Evolutionary conservation across 2,888 invertebrate genomes (phyloP).

Genomic region (Agrochola macilenta): DNA sequence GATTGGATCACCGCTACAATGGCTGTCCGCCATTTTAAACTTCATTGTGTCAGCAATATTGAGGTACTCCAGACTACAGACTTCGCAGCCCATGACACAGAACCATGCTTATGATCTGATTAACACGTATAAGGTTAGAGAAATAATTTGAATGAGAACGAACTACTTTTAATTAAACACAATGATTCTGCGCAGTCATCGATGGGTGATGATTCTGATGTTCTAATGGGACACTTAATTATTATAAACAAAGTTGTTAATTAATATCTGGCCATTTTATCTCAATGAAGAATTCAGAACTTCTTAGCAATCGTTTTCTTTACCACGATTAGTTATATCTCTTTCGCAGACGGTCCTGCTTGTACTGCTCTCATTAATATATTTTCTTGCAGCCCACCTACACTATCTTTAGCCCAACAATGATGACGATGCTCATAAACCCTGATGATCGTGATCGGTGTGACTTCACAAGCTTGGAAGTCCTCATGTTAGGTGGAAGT

Average conservation of each 20-base stretch:
- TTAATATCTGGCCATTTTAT: not conserved
- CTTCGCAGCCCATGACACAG: slow-evolving; percentile 75
- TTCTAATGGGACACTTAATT: not conserved
- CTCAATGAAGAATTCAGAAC: not conserved
- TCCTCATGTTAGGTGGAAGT: slow-evolving; percentile 77
- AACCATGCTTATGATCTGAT: slow-evolving; percentile 80
- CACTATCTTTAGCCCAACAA: slow-evolving; percentile 74
- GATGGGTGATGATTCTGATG: not conserved
- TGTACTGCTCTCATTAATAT: not conserved
- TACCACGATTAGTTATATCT: not conserved
- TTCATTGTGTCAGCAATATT: slow-evolving; percentile 78
- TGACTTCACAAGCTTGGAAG: slow-evolving; percentile 78
- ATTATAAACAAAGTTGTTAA: not conserved
- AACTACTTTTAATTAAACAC: not conserved
- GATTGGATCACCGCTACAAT: slow-evolving; percentile 81
- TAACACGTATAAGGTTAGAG: slow-evolving; percentile 82
- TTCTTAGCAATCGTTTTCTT: not conserved
- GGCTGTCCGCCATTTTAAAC: slow-evolving; percentile 82
- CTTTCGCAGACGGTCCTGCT: not conserved
- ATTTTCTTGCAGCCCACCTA: slow-evolving; percentile 69
- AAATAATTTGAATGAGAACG: not conserved
- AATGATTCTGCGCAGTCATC: not conserved
- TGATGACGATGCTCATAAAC: slow-evolving; percentile 75
- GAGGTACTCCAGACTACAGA: slow-evolving; percentile 78
- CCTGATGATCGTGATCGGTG: slow-evolving; percentile 73